A percentile compares a stretch with the other conserved stretches of the same genome.
Conservation (phyloP, 1,140 invertebrate species). For the Pachypsylla venusta region DNA sequence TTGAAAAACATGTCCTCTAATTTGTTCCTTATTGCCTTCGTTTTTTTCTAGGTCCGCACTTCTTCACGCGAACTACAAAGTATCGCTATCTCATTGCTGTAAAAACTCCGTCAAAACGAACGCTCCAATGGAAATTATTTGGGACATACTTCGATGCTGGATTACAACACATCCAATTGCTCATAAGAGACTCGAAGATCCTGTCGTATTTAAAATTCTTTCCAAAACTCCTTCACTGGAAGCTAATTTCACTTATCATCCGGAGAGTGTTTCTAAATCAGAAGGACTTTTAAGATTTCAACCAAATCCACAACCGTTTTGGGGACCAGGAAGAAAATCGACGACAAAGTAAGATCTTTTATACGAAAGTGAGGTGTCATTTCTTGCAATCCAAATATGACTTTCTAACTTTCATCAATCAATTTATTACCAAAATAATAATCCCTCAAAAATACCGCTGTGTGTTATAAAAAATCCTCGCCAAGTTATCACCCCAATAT, state of each 20-base stretch:
- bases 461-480: no score
- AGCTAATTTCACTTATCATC: conserved; percentile 46
- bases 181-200: conserved; percentile 23
- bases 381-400: no score
- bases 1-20: no score
- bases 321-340: conserved; percentile 72
- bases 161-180: conserved; percentile 47
- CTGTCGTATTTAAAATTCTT: conserved; percentile 39
- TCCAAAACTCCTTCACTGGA: conserved; percentile 30
- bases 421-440: no score
- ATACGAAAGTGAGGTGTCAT: no score
- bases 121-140: conserved; percentile 71
- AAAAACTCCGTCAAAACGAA: conserved; percentile 85
- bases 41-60: conserved; percentile 66
- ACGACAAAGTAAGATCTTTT: conserved; percentile 52
- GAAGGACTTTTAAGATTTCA: conserved; percentile 69
- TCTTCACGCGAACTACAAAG: conserved; percentile 79
- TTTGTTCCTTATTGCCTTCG: no score
- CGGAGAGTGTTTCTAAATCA: conserved; percentile 63
- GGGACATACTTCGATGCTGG: conserved; percentile 86
- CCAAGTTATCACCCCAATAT: no score
- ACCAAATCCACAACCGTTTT: conserved; percentile 64
- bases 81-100: conserved; percentile 81
- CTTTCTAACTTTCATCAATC: no score
- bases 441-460: no score